phyloP scores from a whole-genome alignment of 1,140 invertebrate genomes.

The Ceratitis capitata region DNA sequence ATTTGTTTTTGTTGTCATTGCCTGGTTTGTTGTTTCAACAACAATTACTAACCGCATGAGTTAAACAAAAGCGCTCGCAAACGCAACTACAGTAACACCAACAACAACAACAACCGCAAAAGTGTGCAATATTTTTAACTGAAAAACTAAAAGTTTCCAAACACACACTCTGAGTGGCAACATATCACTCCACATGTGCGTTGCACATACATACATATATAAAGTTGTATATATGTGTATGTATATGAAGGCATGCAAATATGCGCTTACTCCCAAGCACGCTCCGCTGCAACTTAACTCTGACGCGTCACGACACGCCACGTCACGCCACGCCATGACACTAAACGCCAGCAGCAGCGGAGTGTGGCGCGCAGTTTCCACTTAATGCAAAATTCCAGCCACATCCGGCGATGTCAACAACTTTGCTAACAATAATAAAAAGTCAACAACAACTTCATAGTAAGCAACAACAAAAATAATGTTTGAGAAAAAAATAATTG shows the following conservation, averaged over 20 bases:
- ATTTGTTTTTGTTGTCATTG: not conserved
- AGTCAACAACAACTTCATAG: not conserved
- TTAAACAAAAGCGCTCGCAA: conserved; percentile 39
- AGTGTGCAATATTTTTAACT: not conserved
- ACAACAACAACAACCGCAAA: not conserved
- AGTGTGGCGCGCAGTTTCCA: conserved; percentile 8
- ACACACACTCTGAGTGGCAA: not conserved
- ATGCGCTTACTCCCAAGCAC: not conserved
- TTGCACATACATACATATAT: not conserved
- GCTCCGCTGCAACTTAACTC: not conserved
- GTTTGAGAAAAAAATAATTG: not conserved
- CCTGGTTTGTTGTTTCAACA: not conserved
- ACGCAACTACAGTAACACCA: conserved; percentile 41
- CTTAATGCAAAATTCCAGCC: conserved; percentile 33
- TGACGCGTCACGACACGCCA: not conserved
- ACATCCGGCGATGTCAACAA: conserved; percentile 32
- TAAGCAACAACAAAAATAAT: not conserved
- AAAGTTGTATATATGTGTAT: not conserved
- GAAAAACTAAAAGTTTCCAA: conserved; percentile 37
- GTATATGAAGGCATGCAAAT: not conserved
- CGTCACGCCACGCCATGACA: not conserved
- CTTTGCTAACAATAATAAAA: conserved; percentile 36
- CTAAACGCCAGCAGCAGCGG: conserved; percentile 8
- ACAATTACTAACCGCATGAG: conserved; percentile 40
- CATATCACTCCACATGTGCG: conserved; percentile 3